A percentile compares a stretch with the other conserved stretches of the same genome.
Conservation (phyloP, 2,797 vertebrate genomes). For the Miichthys miiuy region DNA sequence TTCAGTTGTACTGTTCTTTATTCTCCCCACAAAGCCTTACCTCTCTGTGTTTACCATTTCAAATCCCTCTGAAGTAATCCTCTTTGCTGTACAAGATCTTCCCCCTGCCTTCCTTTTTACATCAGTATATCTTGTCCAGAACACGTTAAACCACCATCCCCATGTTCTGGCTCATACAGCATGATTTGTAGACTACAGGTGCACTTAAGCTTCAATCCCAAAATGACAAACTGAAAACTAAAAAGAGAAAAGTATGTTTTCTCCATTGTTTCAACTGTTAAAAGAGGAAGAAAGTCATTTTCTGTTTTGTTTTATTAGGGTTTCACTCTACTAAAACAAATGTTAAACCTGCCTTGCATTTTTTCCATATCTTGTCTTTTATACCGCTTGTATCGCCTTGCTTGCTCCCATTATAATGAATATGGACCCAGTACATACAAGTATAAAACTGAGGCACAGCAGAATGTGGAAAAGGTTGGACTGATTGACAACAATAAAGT, state of each 20-base stretch:
- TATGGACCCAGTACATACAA: constrained; percentile 19
- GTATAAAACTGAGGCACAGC: constrained; percentile 12
- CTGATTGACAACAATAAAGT: constrained; percentile 51
- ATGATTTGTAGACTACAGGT: not conserved
- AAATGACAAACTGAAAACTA: not conserved
- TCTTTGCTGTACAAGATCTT: constrained; percentile 22
- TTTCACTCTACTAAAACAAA: not conserved
- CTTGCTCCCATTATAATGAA: not conserved
- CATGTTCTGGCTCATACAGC: not conserved
- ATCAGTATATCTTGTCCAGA: constrained; percentile 10
- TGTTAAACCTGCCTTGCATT: not conserved
- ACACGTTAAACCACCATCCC: constrained; percentile 23
- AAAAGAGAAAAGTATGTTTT: not conserved
- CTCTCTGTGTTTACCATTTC: constrained; percentile 33
- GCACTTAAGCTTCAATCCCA: constrained; percentile 7
- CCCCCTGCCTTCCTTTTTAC: constrained; percentile 1
- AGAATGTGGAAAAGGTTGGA: constrained; percentile 27
- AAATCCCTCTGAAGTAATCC: constrained; percentile 18
- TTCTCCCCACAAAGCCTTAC: not conserved
- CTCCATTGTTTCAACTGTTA: not conserved
- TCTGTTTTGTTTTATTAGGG: not conserved
- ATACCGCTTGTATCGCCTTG: not conserved
- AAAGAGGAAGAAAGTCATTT: not conserved
- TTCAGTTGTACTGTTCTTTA: not conserved
- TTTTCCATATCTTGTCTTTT: constrained; percentile 11